Evolutionary conservation across 2,888 invertebrate species (phyloP).

Genomic region (Eutolmus rufibarbis): DNA sequence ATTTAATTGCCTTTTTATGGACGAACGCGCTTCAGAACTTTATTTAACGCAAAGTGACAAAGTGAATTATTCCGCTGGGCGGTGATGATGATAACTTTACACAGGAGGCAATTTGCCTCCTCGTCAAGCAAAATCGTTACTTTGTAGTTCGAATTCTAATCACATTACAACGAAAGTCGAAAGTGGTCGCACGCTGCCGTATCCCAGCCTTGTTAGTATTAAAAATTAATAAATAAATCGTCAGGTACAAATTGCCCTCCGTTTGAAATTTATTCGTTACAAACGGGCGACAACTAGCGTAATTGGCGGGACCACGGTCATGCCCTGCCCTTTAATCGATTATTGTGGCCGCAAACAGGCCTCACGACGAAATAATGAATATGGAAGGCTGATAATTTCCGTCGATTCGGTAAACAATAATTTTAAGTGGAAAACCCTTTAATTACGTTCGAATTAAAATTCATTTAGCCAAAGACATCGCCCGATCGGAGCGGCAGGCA

Average conservation of each 20-base stretch:
- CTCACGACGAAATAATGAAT: slow-evolving; percentile 6
- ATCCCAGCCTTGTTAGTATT: not conserved
- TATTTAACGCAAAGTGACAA: slow-evolving; percentile 24
- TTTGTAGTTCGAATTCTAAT: not conserved
- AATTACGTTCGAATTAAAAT: slow-evolving; percentile 14
- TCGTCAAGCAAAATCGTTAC: not conserved
- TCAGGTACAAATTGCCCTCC: not conserved
- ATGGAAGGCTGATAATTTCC: slow-evolving; percentile 4
- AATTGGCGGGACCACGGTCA: not conserved
- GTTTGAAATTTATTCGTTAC: not conserved
- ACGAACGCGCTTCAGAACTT: slow-evolving; percentile 23
- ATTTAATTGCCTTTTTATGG: slow-evolving; percentile 40
- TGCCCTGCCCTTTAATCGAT: slow-evolving; percentile 4
- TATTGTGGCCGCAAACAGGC: not conserved
- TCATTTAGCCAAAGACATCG: not conserved
- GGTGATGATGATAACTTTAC: not conserved
- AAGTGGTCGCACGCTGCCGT: not conserved
- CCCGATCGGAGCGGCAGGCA: not conserved
- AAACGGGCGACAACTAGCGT: not conserved
- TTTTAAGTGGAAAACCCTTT: slow-evolving; percentile 10
- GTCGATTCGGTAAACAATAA: slow-evolving; percentile 9
- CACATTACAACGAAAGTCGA: not conserved
- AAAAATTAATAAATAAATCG: not conserved
- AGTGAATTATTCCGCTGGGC: slow-evolving; percentile 8
- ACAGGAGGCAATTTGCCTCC: not conserved